Percentiles rank a stretch among this genome's conserved stretches.
phyloP scores from a whole-genome alignment of 2,797 vertebrate genomes.

The Coendou prehensilis region DNA sequence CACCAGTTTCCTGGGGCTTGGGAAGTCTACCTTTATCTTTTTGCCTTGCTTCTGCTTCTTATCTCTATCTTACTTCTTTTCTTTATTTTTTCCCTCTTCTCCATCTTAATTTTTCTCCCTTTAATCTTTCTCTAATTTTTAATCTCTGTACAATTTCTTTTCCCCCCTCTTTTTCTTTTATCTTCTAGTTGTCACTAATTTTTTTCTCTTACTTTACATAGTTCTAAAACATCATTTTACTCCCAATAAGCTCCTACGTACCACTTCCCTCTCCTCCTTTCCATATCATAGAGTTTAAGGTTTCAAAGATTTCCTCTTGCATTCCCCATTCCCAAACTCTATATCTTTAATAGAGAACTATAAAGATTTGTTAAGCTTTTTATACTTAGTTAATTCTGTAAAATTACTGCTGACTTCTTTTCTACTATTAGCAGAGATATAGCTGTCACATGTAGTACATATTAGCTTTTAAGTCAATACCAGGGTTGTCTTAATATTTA shows the following conservation, averaged over 20 bases:
- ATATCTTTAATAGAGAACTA: not conserved
- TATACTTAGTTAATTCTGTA: not conserved
- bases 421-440: not conserved
- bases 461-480: not conserved
- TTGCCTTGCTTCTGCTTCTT: not conserved
- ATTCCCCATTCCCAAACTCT: not conserved
- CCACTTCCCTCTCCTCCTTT: not conserved
- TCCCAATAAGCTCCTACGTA: not conserved
- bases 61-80: not conserved
- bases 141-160: not conserved
- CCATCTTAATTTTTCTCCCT: not conserved
- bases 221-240: not conserved
- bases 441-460: not conserved
- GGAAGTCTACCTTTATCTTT: not conserved
- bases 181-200: not conserved
- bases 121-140: not conserved
- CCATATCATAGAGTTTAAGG: not conserved
- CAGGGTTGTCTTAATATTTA: not conserved
- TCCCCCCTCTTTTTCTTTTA: not conserved
- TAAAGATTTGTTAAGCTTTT: not conserved
- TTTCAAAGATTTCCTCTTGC: not conserved
- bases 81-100: not conserved
- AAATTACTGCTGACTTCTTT: not conserved
- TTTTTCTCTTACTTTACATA: not conserved
- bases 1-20: not conserved